Conservation (phyloP, 2,113 vertebrate species). For the Drymodes brunneopygia region DNA sequence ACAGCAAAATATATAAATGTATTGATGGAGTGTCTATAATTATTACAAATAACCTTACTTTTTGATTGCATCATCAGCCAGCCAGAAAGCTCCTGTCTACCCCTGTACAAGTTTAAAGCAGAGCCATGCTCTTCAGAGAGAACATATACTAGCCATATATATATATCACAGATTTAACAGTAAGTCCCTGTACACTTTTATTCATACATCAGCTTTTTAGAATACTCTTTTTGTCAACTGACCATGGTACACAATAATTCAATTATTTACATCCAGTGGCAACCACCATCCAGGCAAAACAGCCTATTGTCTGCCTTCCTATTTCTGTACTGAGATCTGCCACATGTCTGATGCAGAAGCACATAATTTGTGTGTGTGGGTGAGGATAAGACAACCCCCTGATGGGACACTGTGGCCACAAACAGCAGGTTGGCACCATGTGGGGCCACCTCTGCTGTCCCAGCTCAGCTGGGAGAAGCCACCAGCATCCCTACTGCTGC, state of each 20-base stretch:
- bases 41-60: constrained; percentile 40
- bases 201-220: neutral
- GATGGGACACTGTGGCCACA: constrained; percentile 67
- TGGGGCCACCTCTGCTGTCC: constrained; percentile 59
- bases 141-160: neutral
- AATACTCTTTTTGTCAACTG: neutral
- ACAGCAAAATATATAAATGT: constrained; percentile 3
- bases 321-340: neutral
- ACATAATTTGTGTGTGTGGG: neutral
- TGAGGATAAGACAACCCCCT: constrained; percentile 46
- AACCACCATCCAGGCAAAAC: neutral
- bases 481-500: constrained; percentile 34
- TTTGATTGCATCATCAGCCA: constrained; percentile 24
- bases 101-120: neutral
- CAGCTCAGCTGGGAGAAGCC: constrained; percentile 66
- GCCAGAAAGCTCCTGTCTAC: neutral
- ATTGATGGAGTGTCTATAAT: neutral
- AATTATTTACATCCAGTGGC: neutral
- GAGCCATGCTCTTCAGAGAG: neutral
- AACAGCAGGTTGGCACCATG: constrained; percentile 68
- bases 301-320: neutral
- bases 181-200: neutral
- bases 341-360: neutral
- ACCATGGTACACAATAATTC: neutral
- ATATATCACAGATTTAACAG: neutral